Conservation (phyloP, 2,888 invertebrate genomes). For the Philhelius pedissequus region DNA sequence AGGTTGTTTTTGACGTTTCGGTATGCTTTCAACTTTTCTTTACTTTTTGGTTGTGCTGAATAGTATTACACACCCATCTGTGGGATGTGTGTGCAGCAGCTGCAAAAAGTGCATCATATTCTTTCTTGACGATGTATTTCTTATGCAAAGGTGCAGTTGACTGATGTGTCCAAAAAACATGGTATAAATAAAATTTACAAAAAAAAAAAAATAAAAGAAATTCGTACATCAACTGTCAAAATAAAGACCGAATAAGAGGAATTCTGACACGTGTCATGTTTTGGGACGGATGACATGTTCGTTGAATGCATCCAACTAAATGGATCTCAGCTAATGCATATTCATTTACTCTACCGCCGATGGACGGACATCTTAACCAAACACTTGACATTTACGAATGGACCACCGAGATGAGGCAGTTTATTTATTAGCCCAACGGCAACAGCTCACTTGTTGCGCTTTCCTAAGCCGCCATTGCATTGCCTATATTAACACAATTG, state of each 20-base stretch:
- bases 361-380: conserved; percentile 62
- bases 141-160: conserved; percentile 62
- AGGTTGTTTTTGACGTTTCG: conserved; percentile 67
- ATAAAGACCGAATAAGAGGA: conserved; percentile 21
- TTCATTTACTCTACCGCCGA: conserved; percentile 37
- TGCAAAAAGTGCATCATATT: conserved; percentile 36
- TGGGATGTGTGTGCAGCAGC: not conserved
- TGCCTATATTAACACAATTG: conserved; percentile 20
- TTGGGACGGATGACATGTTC: conserved; percentile 29
- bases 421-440: conserved; percentile 38
- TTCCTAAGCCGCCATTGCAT: not conserved
- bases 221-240: conserved; percentile 34
- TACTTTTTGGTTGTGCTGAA: conserved; percentile 6
- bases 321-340: conserved; percentile 48
- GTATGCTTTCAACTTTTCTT: conserved; percentile 52
- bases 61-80: conserved; percentile 27
- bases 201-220: conserved; percentile 8
- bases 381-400: conserved; percentile 57
- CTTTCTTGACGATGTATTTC: conserved; percentile 17
- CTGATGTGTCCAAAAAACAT: conserved; percentile 54
- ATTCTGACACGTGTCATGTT: conserved; percentile 62
- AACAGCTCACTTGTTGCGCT: not conserved
- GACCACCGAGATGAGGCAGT: conserved; percentile 46
- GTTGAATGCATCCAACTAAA: conserved; percentile 16
- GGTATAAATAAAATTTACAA: not conserved